Evolutionary conservation across 2,797 vertebrate species (phyloP).

Genomic region (Oophaga sylvatica): DNA sequence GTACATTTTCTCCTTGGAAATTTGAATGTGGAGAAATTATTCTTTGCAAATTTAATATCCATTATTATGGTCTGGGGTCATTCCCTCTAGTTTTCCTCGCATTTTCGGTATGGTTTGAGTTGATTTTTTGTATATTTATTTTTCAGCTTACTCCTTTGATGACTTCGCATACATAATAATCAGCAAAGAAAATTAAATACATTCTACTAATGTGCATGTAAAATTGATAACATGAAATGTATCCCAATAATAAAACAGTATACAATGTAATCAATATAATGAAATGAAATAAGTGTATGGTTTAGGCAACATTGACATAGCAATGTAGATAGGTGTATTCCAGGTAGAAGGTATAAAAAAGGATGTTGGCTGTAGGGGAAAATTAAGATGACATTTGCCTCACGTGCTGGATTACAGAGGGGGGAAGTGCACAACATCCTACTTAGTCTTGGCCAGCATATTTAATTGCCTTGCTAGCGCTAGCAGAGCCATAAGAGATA

Average conservation of each 20-base stretch:
- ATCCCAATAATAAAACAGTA: background rate
- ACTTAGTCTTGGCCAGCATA: background rate
- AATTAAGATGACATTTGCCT: background rate
- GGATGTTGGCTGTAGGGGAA: no score
- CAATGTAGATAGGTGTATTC: background rate
- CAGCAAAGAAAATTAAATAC: background rate
- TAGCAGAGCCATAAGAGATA: no score
- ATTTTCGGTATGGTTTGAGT: background rate
- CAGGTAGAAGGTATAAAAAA: background rate
- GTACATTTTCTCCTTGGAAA: no score
- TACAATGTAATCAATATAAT: no score
- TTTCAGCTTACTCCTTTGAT: background rate
- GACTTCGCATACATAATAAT: background rate
- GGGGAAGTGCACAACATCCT: background rate
- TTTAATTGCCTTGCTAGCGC: background rate
- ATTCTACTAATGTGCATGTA: constrained; percentile 1
- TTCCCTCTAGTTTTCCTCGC: no score
- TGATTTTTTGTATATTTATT: background rate
- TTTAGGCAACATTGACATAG: background rate
- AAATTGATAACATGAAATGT: background rate
- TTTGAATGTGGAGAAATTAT: no score
- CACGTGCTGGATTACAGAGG: background rate
- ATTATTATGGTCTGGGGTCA: no score
- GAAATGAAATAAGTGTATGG: background rate
- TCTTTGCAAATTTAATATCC: no score